A percentile compares a stretch with the other conserved stretches of the same genome.
These are phyloP conservation scores for Macrotus californicus DNA, from an alignment of 2,113 vertebrate species.

Conservation along the genomic window DNA sequence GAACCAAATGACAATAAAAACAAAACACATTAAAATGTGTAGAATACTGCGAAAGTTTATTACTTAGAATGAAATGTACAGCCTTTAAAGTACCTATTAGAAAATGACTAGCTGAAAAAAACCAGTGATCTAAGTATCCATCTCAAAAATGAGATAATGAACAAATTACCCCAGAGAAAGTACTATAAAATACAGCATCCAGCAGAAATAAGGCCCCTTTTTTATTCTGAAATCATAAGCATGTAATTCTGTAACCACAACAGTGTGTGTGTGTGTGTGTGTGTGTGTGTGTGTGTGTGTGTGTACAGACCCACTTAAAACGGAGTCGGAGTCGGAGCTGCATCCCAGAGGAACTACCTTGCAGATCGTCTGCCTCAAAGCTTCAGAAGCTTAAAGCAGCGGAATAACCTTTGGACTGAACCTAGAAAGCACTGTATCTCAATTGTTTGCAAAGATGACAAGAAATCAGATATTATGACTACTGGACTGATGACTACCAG, in stretches of 20 bases:
- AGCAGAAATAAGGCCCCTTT: no score
- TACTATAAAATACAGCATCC: not conserved
- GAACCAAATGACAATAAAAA: not conserved
- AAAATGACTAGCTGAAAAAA: not conserved
- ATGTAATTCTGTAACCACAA: no score
- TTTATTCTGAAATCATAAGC: no score
- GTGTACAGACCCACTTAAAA: not conserved
- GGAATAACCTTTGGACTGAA: not conserved
- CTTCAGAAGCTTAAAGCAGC: not conserved
- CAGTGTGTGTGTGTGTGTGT: no score
- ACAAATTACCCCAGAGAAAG: not conserved
- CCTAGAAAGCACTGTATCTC: not conserved
- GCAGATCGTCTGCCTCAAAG: not conserved
- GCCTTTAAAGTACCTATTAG: not conserved
- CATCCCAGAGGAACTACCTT: not conserved
- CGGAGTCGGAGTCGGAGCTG: not conserved
- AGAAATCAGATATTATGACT: not conserved
- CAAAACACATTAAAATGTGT: not conserved
- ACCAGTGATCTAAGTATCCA: not conserved
- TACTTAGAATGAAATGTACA: not conserved
- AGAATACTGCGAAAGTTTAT: not conserved
- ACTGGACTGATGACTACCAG: not conserved
- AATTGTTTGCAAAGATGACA: not conserved
- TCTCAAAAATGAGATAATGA: not conserved
- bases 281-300: no score